Conservation (phyloP, 2,888 invertebrate species). For the Carterocephalus palaemon region DNA sequence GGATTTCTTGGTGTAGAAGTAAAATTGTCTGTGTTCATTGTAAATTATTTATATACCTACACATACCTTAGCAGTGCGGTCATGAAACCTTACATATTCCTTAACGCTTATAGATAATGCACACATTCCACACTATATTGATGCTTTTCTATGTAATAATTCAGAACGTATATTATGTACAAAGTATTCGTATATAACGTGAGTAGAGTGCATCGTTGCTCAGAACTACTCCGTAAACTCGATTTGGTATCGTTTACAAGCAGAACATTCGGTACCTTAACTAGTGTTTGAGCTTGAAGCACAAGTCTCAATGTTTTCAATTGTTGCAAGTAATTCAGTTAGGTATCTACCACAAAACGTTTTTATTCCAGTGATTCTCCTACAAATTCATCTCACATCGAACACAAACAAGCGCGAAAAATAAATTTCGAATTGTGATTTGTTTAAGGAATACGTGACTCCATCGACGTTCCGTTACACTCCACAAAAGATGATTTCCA, state of each 20-base stretch:
- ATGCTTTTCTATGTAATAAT: too few relatives aligned
- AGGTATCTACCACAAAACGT: constrained; percentile 1
- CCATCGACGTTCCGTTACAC: constrained; percentile 56
- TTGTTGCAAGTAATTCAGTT: constrained; percentile 25
- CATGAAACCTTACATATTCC: too few relatives aligned
- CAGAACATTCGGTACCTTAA: constrained; percentile 23
- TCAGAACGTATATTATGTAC: constrained; percentile 18
- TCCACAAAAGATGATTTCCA: constrained; percentile 57
- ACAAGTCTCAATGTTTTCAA: constrained; percentile 30
- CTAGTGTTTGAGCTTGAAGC: constrained; percentile 30
- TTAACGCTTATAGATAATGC: too few relatives aligned
- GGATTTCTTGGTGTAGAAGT: constrained; percentile 33
- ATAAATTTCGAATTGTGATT: constrained; percentile 42
- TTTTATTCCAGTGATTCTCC: constrained; percentile 8
- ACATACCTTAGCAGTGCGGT: too few relatives aligned
- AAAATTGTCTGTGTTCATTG: too few relatives aligned
- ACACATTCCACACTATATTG: too few relatives aligned
- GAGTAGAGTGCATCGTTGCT: constrained; percentile 16
- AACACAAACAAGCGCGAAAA: constrained; percentile 26
- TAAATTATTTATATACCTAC: too few relatives aligned
- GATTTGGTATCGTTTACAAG: constrained; percentile 34
- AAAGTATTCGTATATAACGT: constrained; percentile 16
- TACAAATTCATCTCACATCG: constrained; percentile 16
- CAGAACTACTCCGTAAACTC: constrained; percentile 29
- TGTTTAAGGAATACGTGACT: constrained; percentile 65